A percentile compares a stretch with the other conserved stretches of the same genome.
Conservation (phyloP, 1,140 invertebrate genomes). For the Platyura marginata region DNA sequence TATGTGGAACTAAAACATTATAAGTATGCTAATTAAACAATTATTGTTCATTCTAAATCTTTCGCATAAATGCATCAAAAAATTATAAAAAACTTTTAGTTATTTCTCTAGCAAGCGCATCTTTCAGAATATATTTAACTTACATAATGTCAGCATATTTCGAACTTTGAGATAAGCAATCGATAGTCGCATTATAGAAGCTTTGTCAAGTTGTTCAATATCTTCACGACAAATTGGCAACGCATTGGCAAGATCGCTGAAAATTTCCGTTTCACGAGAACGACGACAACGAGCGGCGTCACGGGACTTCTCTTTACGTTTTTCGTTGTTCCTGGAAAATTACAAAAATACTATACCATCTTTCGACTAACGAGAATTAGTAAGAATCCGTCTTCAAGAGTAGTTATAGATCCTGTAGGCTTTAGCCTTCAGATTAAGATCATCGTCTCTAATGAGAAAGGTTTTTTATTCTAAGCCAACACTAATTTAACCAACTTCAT, state of each 20-base stretch:
- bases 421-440: neutral
- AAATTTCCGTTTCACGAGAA: slow-evolving; percentile 87
- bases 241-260: slow-evolving; percentile 63
- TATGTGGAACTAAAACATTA: slow-evolving; percentile 4
- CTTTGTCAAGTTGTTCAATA: slow-evolving; percentile 79
- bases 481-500: no score
- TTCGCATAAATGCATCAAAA: no score
- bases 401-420: neutral
- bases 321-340: slow-evolving; percentile 67
- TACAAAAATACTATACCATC: neutral
- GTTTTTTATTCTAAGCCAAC: no score
- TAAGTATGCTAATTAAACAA: no score
- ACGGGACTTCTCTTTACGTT: slow-evolving; percentile 90
- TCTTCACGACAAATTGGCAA: slow-evolving; percentile 63
- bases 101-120: no score
- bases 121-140: no score
- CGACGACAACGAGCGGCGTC: slow-evolving; percentile 84
- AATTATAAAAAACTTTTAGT: no score
- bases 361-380: neutral
- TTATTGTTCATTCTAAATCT: no score
- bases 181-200: slow-evolving; percentile 84
- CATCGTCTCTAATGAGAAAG: neutral
- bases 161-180: slow-evolving; percentile 76
- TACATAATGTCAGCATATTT: slow-evolving; percentile 61
- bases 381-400: neutral